Evolutionary conservation across 2,113 vertebrate genomes (phyloP).

Genomic region (Solea solea): DNA sequence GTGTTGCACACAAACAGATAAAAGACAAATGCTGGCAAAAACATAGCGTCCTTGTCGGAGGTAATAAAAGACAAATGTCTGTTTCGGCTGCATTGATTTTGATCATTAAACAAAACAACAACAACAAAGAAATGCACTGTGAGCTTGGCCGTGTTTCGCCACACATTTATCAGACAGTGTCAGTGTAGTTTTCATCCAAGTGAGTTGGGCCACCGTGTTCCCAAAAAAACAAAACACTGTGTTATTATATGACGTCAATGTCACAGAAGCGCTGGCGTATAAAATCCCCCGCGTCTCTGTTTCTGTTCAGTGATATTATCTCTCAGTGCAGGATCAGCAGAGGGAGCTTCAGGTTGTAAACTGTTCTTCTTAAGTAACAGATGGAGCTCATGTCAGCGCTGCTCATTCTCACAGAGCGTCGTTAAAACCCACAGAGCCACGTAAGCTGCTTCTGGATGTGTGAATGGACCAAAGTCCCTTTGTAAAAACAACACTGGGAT

Average conservation of each 20-base stretch:
- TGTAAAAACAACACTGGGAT: constrained; percentile 50
- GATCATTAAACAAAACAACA: background rate
- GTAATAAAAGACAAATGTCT: background rate
- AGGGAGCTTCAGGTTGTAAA: constrained; percentile 32
- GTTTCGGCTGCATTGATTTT: background rate
- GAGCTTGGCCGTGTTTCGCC: no score
- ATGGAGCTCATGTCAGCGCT: constrained; percentile 19
- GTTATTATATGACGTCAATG: background rate
- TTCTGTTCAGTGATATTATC: constrained; percentile 2
- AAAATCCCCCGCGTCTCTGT: background rate
- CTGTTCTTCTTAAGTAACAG: background rate
- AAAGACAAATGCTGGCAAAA: no score
- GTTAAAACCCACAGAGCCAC: constrained; percentile 36
- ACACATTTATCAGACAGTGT: no score
- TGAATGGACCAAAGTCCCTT: constrained; percentile 45
- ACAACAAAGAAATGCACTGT: no score
- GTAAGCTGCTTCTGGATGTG: constrained; percentile 52
- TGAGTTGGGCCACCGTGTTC: no score
- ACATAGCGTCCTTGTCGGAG: no score
- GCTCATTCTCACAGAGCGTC: constrained; percentile 31
- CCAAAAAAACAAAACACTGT: background rate
- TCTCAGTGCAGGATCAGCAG: constrained; percentile 7
- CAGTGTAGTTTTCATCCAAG: no score
- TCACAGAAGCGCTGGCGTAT: background rate
- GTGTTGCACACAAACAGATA: no score